Conservation (phyloP, 2,113 vertebrate genomes). For the Anarrhichthys ocellatus region DNA sequence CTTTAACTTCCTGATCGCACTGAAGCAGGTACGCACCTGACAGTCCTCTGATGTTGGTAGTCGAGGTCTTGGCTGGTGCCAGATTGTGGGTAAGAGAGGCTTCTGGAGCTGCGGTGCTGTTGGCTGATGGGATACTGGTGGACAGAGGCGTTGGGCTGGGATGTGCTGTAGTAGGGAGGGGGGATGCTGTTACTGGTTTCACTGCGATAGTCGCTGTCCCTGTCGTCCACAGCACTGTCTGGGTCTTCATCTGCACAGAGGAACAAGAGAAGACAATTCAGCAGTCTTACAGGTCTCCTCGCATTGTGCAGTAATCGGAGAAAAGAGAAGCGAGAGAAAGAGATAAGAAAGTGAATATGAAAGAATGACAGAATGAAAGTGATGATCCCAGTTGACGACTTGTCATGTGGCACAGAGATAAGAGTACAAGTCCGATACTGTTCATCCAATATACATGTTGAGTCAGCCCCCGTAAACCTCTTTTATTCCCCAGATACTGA, state of each 20-base stretch:
- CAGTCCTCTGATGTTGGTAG: constrained; percentile 87
- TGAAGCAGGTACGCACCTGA: constrained; percentile 83
- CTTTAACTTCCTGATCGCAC: neutral
- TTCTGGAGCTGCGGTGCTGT: constrained; percentile 86
- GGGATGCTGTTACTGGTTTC: constrained; percentile 99
- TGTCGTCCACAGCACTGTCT: constrained; percentile 94
- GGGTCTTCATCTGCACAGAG: constrained; percentile 89
- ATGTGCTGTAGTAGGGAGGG: constrained; percentile 93
- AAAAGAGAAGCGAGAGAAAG: constrained; percentile 3
- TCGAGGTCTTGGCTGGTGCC: constrained; percentile 87
- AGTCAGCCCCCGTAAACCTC: neutral
- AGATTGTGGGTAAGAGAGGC: constrained; percentile 88
- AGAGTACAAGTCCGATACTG: neutral
- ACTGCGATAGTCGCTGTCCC: constrained; percentile 98
- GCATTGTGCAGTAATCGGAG: neutral
- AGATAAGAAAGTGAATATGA: neutral
- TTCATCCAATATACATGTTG: neutral
- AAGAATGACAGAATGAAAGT: neutral
- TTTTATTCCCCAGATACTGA: neutral
- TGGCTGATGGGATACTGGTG: constrained; percentile 96
- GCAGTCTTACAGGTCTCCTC: neutral
- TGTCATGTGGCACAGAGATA: constrained; percentile 28
- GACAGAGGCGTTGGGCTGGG: constrained; percentile 95
- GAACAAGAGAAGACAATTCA: neutral
- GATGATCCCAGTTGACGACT: neutral